phyloP scores from a whole-genome alignment of 2,113 vertebrate species.

The Neodon shergylaensis region DNA sequence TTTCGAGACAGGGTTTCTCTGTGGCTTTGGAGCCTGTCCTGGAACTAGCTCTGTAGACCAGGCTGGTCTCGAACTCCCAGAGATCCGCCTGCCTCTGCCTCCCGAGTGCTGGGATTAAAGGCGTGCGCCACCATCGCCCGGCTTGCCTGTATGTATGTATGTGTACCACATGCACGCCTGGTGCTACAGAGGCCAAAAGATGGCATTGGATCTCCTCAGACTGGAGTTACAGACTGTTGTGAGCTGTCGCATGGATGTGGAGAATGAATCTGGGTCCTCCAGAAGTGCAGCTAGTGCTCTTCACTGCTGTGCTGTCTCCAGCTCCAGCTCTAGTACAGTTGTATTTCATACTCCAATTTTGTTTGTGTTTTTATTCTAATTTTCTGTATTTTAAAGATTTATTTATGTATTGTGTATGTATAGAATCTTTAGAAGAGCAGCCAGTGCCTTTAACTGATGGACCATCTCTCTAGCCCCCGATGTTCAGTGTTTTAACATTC shows the following conservation, averaged over 20 bases:
- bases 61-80: no score
- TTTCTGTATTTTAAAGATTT: slow-evolving; percentile 37
- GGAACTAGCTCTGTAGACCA: no score
- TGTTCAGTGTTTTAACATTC: slow-evolving; percentile 21
- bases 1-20: no score
- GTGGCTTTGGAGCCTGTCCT: no score
- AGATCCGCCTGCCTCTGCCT: no score
- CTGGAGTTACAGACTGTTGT: background rate
- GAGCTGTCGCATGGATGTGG: background rate
- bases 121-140: no score
- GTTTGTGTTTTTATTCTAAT: background rate
- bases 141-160: background rate
- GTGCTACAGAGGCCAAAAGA: background rate
- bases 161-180: background rate
- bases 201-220: background rate
- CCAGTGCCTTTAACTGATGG: background rate
- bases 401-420: background rate
- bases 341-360: background rate
- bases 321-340: background rate
- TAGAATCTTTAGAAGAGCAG: background rate
- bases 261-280: background rate
- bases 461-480: background rate
- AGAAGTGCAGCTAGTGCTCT: background rate
- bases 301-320: background rate
- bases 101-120: no score